phyloP scores from a whole-genome alignment of 2,888 invertebrate species.

The Hemicrepidius hirtus region DNA sequence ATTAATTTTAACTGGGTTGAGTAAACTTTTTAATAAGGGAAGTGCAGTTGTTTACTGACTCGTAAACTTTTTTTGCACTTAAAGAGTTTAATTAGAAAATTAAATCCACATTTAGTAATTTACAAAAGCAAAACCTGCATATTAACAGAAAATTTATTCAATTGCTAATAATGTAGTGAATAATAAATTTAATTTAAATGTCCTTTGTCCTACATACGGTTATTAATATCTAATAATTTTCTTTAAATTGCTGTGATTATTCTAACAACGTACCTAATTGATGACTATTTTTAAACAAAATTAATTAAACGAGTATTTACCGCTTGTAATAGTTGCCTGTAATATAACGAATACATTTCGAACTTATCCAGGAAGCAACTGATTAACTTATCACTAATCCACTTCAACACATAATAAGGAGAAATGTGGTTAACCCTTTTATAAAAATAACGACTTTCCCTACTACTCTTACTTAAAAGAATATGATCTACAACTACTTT shows the following conservation, averaged over 20 bases:
- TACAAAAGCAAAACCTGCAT: no score
- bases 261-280: no score
- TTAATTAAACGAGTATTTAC: no score
- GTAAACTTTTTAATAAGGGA: no score
- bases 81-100: no score
- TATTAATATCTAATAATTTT: neutral
- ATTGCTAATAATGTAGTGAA: no score
- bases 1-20: no score
- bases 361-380: slow-evolving; percentile 1
- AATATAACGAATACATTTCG: slow-evolving; percentile 4
- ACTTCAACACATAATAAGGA: slow-evolving; percentile 1
- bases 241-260: neutral
- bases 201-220: neutral
- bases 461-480: neutral
- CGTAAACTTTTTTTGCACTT: no score
- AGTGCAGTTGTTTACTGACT: no score
- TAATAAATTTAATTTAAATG: neutral
- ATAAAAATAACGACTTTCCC: neutral
- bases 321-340: neutral
- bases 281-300: no score
- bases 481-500: neutral
- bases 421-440: slow-evolving; percentile 1
- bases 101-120: no score
- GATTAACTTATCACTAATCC: slow-evolving; percentile 16
- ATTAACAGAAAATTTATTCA: no score